phyloP scores from a whole-genome alignment of 2,113 vertebrate genomes.

The Laticauda laticaudata region DNA sequence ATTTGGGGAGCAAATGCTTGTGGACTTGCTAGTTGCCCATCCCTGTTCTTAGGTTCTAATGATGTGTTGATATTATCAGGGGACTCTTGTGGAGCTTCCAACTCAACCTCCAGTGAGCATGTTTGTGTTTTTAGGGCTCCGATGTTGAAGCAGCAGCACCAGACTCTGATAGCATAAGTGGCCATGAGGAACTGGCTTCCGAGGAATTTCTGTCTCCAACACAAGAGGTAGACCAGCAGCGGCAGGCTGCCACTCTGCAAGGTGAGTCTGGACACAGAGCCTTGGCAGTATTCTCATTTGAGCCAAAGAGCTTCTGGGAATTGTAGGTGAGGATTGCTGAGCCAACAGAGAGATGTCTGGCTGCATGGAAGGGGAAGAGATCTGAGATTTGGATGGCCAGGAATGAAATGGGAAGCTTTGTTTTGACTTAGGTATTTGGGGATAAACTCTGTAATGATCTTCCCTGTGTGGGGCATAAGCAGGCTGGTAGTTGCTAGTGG shows the following conservation, averaged over 20 bases:
- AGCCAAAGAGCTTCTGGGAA: neutral
- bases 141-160: constrained; percentile 82
- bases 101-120: neutral
- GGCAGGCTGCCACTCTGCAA: constrained; percentile 50
- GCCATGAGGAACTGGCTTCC: constrained; percentile 53
- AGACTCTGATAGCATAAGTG: constrained; percentile 68
- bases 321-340: neutral
- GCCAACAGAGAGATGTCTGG: neutral
- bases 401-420: neutral
- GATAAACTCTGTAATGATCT: neutral
- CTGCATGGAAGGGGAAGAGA: neutral
- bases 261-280: constrained; percentile 55
- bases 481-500: neutral
- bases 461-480: neutral
- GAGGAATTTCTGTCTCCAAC: constrained; percentile 60
- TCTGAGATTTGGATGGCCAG: neutral
- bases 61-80: neutral
- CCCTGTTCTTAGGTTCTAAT: neutral
- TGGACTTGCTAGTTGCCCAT: neutral
- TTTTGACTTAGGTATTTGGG: neutral
- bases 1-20: neutral
- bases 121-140: constrained; percentile 77
- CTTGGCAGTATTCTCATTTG: neutral
- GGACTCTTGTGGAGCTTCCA: neutral
- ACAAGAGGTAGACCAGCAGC: constrained; percentile 58